phyloP scores from a whole-genome alignment of 2,888 invertebrate species.

The Heteropelma amictum region DNA sequence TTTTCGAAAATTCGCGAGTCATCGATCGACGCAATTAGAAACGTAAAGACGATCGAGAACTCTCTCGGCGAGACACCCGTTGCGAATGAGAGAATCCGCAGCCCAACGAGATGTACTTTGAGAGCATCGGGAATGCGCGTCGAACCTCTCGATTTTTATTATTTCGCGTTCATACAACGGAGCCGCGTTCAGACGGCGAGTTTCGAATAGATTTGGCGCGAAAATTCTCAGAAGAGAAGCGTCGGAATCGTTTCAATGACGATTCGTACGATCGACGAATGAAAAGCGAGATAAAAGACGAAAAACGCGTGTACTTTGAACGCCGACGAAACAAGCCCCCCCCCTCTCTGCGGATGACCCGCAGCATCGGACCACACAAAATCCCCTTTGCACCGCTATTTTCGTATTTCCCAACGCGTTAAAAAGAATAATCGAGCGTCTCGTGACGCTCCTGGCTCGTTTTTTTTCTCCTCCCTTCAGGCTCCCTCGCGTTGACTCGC shows the following conservation, averaged over 20 bases:
- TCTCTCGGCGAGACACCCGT: too few species aligned
- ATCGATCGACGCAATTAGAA: too few species aligned
- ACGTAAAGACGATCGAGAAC: too few species aligned
- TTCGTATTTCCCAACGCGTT: slow-evolving; percentile 23
- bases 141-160: slow-evolving; percentile 37
- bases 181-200: not conserved
- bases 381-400: slow-evolving; percentile 43
- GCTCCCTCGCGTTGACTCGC: slow-evolving; percentile 1
- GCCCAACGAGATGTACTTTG: slow-evolving; percentile 22
- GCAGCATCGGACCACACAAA: slow-evolving; percentile 49
- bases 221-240: slow-evolving; percentile 46
- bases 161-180: not conserved
- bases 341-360: not conserved
- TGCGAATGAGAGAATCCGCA: not conserved
- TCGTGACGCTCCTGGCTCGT: slow-evolving; percentile 11
- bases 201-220: slow-evolving; percentile 29
- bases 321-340: slow-evolving; percentile 41
- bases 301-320: slow-evolving; percentile 9
- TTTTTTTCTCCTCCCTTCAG: not conserved
- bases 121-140: slow-evolving; percentile 28
- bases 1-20: not conserved
- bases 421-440: slow-evolving; percentile 55
- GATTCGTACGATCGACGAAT: slow-evolving; percentile 3
- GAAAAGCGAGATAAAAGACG: not conserved
- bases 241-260: slow-evolving; percentile 44